A percentile compares a stretch with the other conserved stretches of the same genome.
phyloP scores from a whole-genome alignment of 2,797 vertebrate species.

The Sebastes hubbsi region DNA sequence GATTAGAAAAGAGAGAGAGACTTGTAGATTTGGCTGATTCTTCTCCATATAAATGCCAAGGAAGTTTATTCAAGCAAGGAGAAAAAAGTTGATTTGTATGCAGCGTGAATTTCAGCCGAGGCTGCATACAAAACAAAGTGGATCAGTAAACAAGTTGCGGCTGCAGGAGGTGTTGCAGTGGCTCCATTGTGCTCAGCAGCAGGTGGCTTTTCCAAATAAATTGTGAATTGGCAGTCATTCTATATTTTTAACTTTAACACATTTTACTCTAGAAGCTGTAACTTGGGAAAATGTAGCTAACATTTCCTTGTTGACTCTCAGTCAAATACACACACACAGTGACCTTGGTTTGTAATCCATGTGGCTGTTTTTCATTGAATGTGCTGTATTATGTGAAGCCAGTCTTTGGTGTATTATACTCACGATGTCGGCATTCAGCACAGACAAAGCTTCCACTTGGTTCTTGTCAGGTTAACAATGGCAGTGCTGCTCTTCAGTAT shows the following conservation, averaged over 20 bases:
- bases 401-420: background rate
- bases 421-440: background rate
- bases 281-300: background rate
- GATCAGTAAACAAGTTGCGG: background rate
- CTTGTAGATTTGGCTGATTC: background rate
- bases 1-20: background rate
- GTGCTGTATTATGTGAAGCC: background rate
- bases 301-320: background rate
- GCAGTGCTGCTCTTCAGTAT: background rate
- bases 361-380: background rate
- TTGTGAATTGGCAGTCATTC: background rate
- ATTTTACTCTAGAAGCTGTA: background rate
- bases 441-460: background rate
- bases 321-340: background rate
- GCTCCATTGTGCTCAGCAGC: constrained; percentile 3
- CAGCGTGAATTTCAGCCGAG: background rate
- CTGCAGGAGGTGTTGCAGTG: background rate
- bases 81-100: background rate
- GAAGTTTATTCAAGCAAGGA: background rate
- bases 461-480: background rate
- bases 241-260: no score
- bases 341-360: background rate
- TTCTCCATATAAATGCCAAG: background rate
- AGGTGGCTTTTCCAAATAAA: background rate
- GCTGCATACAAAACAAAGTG: background rate